phyloP scores from a whole-genome alignment of 1,140 invertebrate genomes.

The Leptinotarsa defecta region DNA sequence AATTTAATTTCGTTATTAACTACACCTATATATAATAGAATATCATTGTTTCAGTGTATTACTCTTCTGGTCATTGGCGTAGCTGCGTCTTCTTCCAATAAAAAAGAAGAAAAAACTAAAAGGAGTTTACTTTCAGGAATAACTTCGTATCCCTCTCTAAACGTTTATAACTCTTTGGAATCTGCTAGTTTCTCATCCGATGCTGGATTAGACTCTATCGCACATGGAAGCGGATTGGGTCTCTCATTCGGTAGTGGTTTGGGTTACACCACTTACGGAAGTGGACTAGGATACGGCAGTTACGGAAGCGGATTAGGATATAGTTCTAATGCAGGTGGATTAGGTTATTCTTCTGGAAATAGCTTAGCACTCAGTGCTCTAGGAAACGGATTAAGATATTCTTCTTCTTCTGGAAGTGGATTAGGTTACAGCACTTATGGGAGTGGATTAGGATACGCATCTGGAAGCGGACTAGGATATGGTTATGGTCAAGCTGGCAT shows the following conservation, averaged over 20 bases:
- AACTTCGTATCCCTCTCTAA: no score
- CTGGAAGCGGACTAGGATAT: background rate
- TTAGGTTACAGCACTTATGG: background rate
- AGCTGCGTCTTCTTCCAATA: background rate
- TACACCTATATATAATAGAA: no score
- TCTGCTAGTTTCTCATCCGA: no score
- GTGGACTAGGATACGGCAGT: no score
- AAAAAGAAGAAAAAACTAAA: slow-evolving; percentile 6
- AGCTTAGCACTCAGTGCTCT: background rate
- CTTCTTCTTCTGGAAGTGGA: slow-evolving; percentile 6
- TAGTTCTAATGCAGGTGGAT: background rate
- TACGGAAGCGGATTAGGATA: no score
- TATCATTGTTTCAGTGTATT: slow-evolving; percentile 20
- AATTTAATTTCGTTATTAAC: background rate
- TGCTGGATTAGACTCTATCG: no score
- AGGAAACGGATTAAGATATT: slow-evolving; percentile 20
- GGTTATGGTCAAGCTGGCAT: background rate
- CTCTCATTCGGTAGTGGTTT: no score
- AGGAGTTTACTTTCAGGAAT: no score
- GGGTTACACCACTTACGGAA: no score
- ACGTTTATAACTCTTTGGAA: no score
- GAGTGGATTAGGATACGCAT: background rate
- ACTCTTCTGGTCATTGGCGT: slow-evolving; percentile 8
- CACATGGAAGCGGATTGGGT: no score
- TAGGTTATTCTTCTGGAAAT: background rate